These are phyloP conservation scores for Yponomeuta cagnagella DNA, from an alignment of 2,888 invertebrate species.

Conservation along the genomic window DNA sequence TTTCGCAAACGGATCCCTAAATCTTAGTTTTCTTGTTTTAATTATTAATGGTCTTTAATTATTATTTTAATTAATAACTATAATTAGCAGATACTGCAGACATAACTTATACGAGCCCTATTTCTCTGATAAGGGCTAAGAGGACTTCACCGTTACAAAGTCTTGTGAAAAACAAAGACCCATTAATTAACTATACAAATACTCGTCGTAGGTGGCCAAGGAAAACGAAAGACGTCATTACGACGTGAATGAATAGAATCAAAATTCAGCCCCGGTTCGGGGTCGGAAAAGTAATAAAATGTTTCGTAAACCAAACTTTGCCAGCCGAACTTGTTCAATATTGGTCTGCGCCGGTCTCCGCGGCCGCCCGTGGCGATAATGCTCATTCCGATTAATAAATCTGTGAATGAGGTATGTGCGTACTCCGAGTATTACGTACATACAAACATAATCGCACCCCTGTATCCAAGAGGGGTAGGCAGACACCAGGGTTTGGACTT, in stretches of 20 bases:
- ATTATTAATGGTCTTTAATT: no score
- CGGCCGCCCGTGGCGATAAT: slow-evolving; percentile 3
- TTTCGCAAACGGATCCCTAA: no score
- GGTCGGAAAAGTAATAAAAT: slow-evolving; percentile 62
- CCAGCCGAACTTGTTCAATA: slow-evolving; percentile 71
- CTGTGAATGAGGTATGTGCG: background rate
- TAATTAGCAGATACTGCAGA: no score
- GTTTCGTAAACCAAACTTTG: slow-evolving; percentile 60
- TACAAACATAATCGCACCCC: no score
- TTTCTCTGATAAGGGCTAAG: no score
- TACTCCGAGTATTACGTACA: no score
- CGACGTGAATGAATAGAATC: slow-evolving; percentile 41
- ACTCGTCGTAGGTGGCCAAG: background rate
- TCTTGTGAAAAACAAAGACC: background rate
- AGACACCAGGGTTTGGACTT: no score
- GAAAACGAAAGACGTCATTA: background rate
- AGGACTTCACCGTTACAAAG: no score
- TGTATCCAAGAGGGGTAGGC: no score
- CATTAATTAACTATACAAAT: background rate
- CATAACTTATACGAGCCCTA: no score
- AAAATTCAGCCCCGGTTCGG: slow-evolving; percentile 56
- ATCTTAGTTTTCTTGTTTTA: no score
- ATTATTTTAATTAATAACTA: no score
- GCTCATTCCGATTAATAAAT: slow-evolving; percentile 8
- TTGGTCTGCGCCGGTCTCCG: slow-evolving; percentile 30